Evolutionary conservation across 2,113 vertebrate genomes (phyloP), one percentile per base, ranked within the genome.

Genomic region (Neopipo cinnamomea): DNA sequence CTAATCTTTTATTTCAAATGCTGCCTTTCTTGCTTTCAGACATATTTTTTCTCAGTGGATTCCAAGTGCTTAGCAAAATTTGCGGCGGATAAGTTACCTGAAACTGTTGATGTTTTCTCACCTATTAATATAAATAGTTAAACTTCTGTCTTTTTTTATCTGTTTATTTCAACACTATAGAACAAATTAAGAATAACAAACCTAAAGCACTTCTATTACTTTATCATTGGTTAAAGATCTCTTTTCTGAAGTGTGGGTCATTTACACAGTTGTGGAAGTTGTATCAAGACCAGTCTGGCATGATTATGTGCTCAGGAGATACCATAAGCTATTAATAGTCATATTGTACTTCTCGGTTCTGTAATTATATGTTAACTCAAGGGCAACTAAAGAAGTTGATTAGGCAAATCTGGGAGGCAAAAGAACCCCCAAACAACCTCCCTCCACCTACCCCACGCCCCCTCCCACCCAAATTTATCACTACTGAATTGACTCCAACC

Each of bases 381-480:
- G 16, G 65, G 24, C 42, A 39, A 10, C 46, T 93, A 35, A 61
- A 70, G 22, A 25, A 44, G 13, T 30, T 53, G 25, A 55, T 87
- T 2, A 33, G 22, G 23, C 46, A 83, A 47, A 85, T 83, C 27
- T 20, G 20, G 10, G 33, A 58, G 44, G 37, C 4, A 21, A 49
- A n/a, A 49, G 27, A 65, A 27, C 1, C 0, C 5, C 11, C 6
- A 1, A 13, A 27, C 5, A 52, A 12, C 5, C 1, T 21, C 75
- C 20, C 20, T 58, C 3, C 6, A 9, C 18, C 31, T n/a, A n/a
- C n/a, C n/a, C n/a, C n/a, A n/a, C n/a, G n/a, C n/a, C 12, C n/a
- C 1, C 18, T 59, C 35, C 24, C 20, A 3, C 4, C 12, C 7
- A 33, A 25, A 14, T 4, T 52, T 65, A 42, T 17, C 4, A 1